phyloP scores from a whole-genome alignment of 2,888 invertebrate genomes.

The Nemapogon koenigi region DNA sequence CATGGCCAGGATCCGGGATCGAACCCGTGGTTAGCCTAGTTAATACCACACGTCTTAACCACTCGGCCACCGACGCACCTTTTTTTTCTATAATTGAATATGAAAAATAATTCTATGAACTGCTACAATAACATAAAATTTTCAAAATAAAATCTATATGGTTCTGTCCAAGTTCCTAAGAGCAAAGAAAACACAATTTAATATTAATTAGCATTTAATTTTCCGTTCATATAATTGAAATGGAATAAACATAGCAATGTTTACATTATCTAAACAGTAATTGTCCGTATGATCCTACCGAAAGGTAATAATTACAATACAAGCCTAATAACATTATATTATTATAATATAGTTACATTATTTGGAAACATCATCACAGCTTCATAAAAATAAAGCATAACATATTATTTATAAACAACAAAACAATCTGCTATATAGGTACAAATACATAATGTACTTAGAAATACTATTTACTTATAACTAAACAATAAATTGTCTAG shows the following conservation, averaged over 20 bases:
- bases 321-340: conserved; percentile 56
- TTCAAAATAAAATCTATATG: no score
- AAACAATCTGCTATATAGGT: conserved; percentile 36
- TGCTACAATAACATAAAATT: no score
- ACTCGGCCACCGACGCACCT: no score
- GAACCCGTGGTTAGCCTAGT: no score
- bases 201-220: conserved; percentile 55
- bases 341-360: conserved; percentile 40
- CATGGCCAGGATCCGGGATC: no score
- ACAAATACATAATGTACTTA: conserved; percentile 10
- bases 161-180: no score
- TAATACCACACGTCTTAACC: no score
- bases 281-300: conserved; percentile 57
- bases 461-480: conserved; percentile 26
- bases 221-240: conserved; percentile 57
- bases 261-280: conserved; percentile 45
- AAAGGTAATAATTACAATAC: conserved; percentile 39
- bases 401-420: conserved; percentile 41
- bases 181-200: no score
- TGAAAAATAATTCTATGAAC: no score
- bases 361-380: conserved; percentile 64
- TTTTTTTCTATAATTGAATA: no score
- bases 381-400: conserved; percentile 61
- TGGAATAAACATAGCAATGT: conserved; percentile 62
- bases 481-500: conserved; percentile 24